These are phyloP conservation scores for Creontiades dilutus DNA, from an alignment of 2,888 invertebrate genomes.

Conservation along the genomic window DNA sequence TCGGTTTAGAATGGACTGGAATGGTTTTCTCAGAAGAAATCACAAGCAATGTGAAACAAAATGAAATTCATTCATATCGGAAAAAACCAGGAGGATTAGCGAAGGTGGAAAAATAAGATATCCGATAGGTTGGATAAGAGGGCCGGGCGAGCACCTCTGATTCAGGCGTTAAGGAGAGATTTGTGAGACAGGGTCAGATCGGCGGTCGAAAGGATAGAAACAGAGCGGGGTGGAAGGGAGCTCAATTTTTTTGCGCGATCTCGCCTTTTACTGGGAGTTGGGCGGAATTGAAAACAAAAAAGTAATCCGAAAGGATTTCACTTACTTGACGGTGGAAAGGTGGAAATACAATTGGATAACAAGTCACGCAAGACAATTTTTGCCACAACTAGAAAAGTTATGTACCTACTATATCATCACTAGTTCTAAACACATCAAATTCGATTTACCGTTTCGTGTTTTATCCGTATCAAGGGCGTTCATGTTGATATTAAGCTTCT, in stretches of 20 bases:
- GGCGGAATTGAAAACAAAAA: neutral
- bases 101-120: neutral
- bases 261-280: neutral
- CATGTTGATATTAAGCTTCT: too few species aligned
- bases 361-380: too few species aligned
- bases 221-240: neutral
- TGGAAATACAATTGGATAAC: too few species aligned
- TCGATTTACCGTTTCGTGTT: too few species aligned
- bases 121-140: neutral
- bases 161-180: slow-evolving; percentile 37
- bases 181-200: slow-evolving; percentile 17
- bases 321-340: neutral
- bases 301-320: neutral
- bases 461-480: too few species aligned
- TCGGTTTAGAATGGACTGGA: too few species aligned
- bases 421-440: too few species aligned
- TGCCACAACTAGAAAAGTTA: too few species aligned
- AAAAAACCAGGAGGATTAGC: neutral
- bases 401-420: too few species aligned
- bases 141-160: neutral
- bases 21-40: too few species aligned
- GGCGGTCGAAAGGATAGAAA: neutral
- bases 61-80: too few species aligned
- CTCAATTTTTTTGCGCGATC: neutral
- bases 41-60: too few species aligned